Percentiles rank a stretch among this genome's conserved stretches.
Evolutionary conservation across 2,113 vertebrate genomes (phyloP).

Genomic region (Semnopithecus entellus): DNA sequence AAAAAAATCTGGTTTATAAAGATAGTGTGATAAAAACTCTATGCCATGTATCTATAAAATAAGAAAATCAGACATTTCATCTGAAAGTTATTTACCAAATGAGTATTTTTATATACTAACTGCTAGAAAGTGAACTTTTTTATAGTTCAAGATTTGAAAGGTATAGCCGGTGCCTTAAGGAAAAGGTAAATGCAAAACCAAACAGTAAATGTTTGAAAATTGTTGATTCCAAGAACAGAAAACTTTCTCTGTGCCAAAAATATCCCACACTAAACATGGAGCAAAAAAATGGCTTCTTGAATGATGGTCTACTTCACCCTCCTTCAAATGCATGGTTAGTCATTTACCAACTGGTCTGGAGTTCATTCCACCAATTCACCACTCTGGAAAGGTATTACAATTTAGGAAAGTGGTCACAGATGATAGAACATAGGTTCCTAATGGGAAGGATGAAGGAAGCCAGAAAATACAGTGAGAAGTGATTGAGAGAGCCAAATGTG

Average conservation of each 20-base stretch:
- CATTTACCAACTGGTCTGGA: slow-evolving; percentile 27
- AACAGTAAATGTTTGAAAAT: slow-evolving; percentile 43
- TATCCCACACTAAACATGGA: neutral
- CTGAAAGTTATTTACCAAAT: slow-evolving; percentile 10
- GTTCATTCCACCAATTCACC: neutral
- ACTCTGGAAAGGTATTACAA: neutral
- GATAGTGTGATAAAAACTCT: neutral
- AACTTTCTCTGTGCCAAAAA: neutral
- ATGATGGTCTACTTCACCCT: neutral
- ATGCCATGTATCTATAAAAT: neutral
- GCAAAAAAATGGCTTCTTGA: slow-evolving; percentile 12
- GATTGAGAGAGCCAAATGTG: neutral
- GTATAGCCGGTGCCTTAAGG: neutral
- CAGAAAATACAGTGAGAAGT: slow-evolving; percentile 2
- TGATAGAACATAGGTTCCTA: slow-evolving; percentile 14
- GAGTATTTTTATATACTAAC: neutral
- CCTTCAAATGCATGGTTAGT: neutral
- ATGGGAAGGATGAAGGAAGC: slow-evolving; percentile 17
- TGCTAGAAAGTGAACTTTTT: neutral
- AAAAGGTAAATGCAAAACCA: neutral
- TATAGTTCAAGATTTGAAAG: neutral
- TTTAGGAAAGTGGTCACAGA: slow-evolving; percentile 28
- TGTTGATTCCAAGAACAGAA: neutral
- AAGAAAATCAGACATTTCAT: slow-evolving; percentile 27
- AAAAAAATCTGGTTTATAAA: slow-evolving; percentile 27